These are phyloP conservation scores for Dendroctonus valens DNA, from an alignment of 1,140 invertebrate species.

Conservation along the genomic window DNA sequence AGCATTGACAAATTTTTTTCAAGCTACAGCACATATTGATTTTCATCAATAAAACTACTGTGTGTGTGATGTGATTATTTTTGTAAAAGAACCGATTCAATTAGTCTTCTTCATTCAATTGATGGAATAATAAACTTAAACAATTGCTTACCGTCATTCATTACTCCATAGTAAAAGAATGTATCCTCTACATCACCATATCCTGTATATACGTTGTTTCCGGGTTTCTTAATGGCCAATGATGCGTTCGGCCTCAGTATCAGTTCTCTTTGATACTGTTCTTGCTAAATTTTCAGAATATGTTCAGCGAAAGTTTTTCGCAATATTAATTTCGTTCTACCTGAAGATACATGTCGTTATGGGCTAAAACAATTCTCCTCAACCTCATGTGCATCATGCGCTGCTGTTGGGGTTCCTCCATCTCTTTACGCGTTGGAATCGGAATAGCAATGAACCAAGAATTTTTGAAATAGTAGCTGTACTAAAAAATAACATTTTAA, in stretches of 20 bases:
- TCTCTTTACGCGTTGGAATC: constrained; percentile 30
- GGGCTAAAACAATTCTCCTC: constrained; percentile 40
- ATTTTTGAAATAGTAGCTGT: constrained; percentile 40
- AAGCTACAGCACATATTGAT: too few species aligned
- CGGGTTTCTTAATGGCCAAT: constrained; percentile 28
- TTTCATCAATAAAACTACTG: too few species aligned
- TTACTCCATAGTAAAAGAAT: constrained; percentile 43
- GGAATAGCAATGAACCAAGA: constrained; percentile 41
- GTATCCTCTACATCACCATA: constrained; percentile 41
- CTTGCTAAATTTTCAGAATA: constrained; percentile 17
- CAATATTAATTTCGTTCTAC: background rate
- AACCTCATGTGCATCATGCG: constrained; percentile 44
- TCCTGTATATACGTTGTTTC: constrained; percentile 42
- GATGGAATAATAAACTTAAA: background rate
- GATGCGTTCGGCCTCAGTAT: constrained; percentile 26
- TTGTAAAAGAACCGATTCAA: background rate
- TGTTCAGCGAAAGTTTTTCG: background rate
- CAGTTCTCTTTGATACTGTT: constrained; percentile 39
- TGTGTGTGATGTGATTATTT: too few species aligned
- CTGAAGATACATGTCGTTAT: constrained; percentile 42
- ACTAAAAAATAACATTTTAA: constrained; percentile 29
- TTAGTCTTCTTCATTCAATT: background rate
- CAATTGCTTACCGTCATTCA: constrained; percentile 40
- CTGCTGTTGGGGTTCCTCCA: constrained; percentile 37
- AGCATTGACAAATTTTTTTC: too few species aligned